These are phyloP conservation scores for Heterotilapia buettikoferi DNA, from an alignment of 2,113 vertebrate genomes.

Conservation along the genomic window DNA sequence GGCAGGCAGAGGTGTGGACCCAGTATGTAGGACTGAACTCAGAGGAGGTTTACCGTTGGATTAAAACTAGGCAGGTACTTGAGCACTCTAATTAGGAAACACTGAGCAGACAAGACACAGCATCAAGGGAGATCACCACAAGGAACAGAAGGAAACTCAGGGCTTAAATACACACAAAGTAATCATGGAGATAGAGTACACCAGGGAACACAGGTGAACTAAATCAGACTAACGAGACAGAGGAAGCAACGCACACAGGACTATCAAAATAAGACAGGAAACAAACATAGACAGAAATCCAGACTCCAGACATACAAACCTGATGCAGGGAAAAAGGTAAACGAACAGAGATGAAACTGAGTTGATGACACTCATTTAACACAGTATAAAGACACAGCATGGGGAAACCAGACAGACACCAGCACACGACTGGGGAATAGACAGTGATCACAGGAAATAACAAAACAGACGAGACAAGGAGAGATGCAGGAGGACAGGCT, in stretches of 20 bases:
- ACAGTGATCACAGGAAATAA: neutral
- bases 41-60: neutral
- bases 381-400: neutral
- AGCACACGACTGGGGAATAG: neutral
- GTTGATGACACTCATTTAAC: neutral
- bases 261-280: neutral
- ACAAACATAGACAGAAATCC: neutral
- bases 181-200: neutral
- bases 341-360: neutral
- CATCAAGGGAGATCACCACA: neutral
- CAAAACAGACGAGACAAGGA: neutral
- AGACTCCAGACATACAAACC: neutral
- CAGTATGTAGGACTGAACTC: neutral
- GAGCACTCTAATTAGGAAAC: neutral
- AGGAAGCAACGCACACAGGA: neutral
- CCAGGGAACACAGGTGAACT: neutral
- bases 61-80: neutral
- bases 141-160: neutral
- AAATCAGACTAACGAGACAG: neutral
- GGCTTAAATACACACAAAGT: neutral
- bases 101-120: neutral
- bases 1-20: neutral
- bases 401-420: neutral
- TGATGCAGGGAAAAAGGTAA: neutral
- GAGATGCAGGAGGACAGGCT: neutral